Base-by-base conservation (phyloP, 2,113 vertebrate species). In the Epinephelus moara region DNA sequence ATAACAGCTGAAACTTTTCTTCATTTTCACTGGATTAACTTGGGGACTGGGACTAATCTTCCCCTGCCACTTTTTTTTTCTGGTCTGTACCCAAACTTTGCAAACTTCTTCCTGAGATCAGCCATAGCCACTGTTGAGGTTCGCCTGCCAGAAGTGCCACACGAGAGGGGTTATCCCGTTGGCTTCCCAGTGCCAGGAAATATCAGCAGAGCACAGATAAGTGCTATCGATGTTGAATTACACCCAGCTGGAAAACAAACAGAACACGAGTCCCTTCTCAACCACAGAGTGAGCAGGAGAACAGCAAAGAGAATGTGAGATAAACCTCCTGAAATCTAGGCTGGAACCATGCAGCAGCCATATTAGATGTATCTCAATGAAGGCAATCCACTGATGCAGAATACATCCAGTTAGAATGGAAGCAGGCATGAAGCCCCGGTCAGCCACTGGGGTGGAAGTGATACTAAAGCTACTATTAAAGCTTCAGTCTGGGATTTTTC, bases 161-260 rank as follows among this genome's bases (percentile, higher is more conserved):
- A 56, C 2, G 74, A 83, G 82, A 85, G 40, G 70, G 47, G 69
- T 81, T 78, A 84, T 81, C 76, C 69, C 56, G 6, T 40, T 21
- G 60, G 72, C 2, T 76, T 74, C 80, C 42, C 23, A 2, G 52
- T 69, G 78, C 75, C 86, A 81, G 64, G 75, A 74, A 80, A 82
- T 87, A 84, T 85, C 76, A 86, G 71, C 57, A 7, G 67, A 85
- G 68, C 79, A 37, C 70, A 77, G 81, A 90, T 88, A 83, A 92
- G 85, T 78, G 74, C 79, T 79, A 81, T 85, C 69, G 13, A 90
- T 75, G 84, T 45, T 90, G 89, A 87, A 82, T 84, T 70, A 78
- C 73, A 75, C 78, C 83, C 88, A 87, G 81, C 82, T 91, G 85
- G 88, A 92, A 87, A 79, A 86, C 82, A 86, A 88, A 87, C 69